Base-by-base conservation (phyloP, 92 coral and sea anemone genomes). In the Porites lobata region DNA sequence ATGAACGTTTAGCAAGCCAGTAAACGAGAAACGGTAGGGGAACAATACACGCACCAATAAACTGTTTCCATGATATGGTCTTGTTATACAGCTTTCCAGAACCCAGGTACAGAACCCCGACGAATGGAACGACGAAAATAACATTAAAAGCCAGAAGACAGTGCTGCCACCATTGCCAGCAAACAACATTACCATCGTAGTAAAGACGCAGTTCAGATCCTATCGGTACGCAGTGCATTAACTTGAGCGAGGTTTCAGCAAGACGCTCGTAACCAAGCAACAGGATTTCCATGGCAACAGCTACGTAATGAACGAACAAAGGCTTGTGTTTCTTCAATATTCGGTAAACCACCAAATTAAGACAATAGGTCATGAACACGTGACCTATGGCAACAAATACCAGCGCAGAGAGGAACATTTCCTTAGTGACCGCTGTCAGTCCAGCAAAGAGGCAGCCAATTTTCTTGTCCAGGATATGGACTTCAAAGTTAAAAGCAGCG, bases 371-470 rank as follows among this genome's bases (percentile, higher is more conserved):
- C 4, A 81, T 77, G 64, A 89, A 43, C 12, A 89, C 79, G 4
- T 52, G 80, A 0, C 79, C 69, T n/a, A 88, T 85, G 50, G 83
- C 79, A 3, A 86, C 81, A 69, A 89, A 74, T 9, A 86, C 90
- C 20, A 80, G 75, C 9, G 79, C 43, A 47, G 95, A 61, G 80
- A 80, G 74, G 63, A 85, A 92, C 12, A 92, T 38, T 57, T 92
- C 93, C 59, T 92, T 92, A 12, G 88, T 89, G 51, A 92, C 95
- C 7, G 81, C 95, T 12, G 90, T 89, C 43, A 91, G 65, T 11
- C 96, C 96, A 7, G 92, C 87, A 77, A 94, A 94, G 11, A 94
- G 96, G 50, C 96, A 94, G 19, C 92, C 94, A 38, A 91, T 59
- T 5, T 86, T 75, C 12, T 85, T 51, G 61, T 86, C 90, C 3